These are phyloP conservation scores for Mnemiopsis leidyi DNA, from an alignment of 37 sponge, comb jelly and placozoan genomes.

Conservation along the genomic window DNA sequence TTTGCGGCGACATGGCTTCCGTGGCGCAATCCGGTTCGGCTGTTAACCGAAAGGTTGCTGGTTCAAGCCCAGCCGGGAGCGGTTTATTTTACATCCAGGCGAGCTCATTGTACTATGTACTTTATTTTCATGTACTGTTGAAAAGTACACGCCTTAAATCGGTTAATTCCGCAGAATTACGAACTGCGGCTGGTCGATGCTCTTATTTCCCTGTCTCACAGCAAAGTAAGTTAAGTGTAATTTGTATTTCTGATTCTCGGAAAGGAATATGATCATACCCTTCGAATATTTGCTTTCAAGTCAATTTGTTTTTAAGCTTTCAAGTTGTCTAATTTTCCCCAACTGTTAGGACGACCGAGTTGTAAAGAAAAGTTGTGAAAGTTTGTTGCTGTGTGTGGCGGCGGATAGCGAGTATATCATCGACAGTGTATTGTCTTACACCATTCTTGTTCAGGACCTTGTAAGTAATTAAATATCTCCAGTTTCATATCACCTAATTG, in stretches of 20 bases:
- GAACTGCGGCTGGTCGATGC: conserved; percentile 41
- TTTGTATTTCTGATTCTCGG: too few species aligned
- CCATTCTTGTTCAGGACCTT: conserved; percentile 46
- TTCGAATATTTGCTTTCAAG: too few species aligned
- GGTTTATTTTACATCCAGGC: conserved; percentile 61
- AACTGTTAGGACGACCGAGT: conserved; percentile 30
- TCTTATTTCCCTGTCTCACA: conserved; percentile 34
- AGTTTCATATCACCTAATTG: too few species aligned
- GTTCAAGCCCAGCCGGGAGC: conserved; percentile 78
- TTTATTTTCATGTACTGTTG: too few species aligned
- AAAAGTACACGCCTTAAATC: too few species aligned
- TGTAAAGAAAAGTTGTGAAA: conserved; percentile 40
- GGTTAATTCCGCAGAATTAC: too few species aligned
- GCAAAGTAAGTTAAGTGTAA: conserved; percentile 14
- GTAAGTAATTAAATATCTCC: too few species aligned
- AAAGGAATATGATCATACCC: too few species aligned
- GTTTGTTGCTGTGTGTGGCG: conserved; percentile 38
- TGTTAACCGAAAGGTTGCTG: conserved; percentile 85
- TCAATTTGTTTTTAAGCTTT: too few species aligned
- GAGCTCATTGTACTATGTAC: too few species aligned
- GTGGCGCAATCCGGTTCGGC: conserved; percentile 85
- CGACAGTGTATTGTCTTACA: conserved; percentile 13
- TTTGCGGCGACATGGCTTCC: too few species aligned
- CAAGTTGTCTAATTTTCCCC: too few species aligned
- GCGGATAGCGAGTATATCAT: conserved; percentile 51